A percentile compares a stretch with the other conserved stretches of the same genome.
Evolutionary conservation across 2,797 vertebrate species (phyloP).

Genomic region (Poeciliopsis turneri): DNA sequence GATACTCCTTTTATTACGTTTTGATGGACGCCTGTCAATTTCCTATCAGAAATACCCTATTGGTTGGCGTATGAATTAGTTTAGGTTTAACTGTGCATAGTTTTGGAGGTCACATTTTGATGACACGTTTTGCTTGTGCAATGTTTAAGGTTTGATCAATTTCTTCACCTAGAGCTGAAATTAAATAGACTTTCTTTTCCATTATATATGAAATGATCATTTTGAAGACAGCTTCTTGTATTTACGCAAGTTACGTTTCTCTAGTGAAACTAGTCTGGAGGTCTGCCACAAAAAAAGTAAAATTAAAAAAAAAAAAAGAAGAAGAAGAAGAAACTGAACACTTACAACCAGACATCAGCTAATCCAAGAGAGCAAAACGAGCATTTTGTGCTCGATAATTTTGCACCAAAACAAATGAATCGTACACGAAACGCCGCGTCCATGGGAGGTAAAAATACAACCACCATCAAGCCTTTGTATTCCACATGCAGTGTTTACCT

Average conservation of each 20-base stretch:
- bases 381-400: neutral
- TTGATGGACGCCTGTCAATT: neutral
- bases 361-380: neutral
- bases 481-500: neutral
- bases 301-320: too few species aligned
- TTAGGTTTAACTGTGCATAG: neutral
- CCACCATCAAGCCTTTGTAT: neutral
- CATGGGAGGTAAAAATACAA: neutral
- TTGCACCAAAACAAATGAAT: neutral
- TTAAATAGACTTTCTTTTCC: neutral
- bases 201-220: neutral
- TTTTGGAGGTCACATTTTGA: neutral
- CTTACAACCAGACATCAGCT: neutral
- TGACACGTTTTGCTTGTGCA: neutral
- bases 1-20: neutral
- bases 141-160: neutral
- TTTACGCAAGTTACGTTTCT: neutral
- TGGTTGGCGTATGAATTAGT: neutral
- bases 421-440: too few species aligned
- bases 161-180: neutral
- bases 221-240: neutral
- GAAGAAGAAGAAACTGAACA: too few species aligned
- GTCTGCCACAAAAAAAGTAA: neutral
- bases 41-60: neutral
- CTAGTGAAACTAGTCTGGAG: neutral